These are phyloP conservation scores for Globia sparganii DNA, from an alignment of 2,888 invertebrate genomes.

Conservation along the genomic window DNA sequence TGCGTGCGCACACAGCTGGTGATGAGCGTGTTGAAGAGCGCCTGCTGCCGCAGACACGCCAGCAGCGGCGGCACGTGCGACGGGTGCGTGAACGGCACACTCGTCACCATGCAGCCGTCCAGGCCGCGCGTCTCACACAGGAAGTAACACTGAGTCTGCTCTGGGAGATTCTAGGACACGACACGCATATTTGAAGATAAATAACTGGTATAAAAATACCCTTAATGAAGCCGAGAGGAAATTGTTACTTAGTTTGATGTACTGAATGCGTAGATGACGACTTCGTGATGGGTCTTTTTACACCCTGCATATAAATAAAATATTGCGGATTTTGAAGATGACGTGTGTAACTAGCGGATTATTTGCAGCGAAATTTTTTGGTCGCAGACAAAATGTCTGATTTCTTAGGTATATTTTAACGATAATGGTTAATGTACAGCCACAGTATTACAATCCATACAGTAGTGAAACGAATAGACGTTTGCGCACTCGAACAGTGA, in stretches of 20 bases:
- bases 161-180: conserved; percentile 93
- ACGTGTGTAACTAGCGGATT: not conserved
- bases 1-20: conserved; percentile 96
- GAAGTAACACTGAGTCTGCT: conserved; percentile 98
- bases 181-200: not conserved
- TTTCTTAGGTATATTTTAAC: not conserved
- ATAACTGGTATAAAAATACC: not conserved
- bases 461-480: too few relatives aligned
- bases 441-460: too few relatives aligned
- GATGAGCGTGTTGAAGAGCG: conserved; percentile 96
- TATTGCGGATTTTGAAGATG: not conserved
- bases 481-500: too few relatives aligned
- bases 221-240: not conserved
- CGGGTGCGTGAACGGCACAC: conserved; percentile 98
- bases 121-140: conserved; percentile 94
- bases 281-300: too few relatives aligned
- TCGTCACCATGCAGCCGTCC: conserved; percentile 94
- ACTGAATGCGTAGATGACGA: too few relatives aligned
- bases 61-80: conserved; percentile 97
- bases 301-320: not conserved
- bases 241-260: not conserved
- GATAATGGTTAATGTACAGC: too few relatives aligned
- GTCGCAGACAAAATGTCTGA: not conserved
- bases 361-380: conserved; percentile 19
- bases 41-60: conserved; percentile 95